These are phyloP conservation scores for Hestina assimilis DNA, from an alignment of 1,140 invertebrate genomes.

Conservation along the genomic window DNA sequence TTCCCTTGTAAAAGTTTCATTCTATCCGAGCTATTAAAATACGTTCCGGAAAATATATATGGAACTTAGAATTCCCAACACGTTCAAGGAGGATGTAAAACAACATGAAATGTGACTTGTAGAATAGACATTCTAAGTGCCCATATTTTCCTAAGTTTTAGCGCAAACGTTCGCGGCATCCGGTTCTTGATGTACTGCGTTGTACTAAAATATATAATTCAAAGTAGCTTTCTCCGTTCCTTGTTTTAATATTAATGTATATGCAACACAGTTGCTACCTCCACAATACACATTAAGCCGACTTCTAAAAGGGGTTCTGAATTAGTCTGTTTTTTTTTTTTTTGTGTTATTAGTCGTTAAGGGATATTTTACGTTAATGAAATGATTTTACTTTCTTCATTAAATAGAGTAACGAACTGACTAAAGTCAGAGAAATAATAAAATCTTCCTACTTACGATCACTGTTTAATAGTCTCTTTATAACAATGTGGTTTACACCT, in stretches of 20 bases:
- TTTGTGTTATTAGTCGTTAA: too few species aligned
- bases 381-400: too few species aligned
- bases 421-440: too few species aligned
- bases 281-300: too few species aligned
- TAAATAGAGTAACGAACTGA: too few species aligned
- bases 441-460: too few species aligned
- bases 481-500: too few species aligned
- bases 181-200: constrained; percentile 10
- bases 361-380: too few species aligned
- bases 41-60: neutral
- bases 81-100: constrained; percentile 10
- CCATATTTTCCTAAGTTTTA: constrained; percentile 24
- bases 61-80: constrained; percentile 7
- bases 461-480: too few species aligned
- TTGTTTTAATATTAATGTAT: neutral
- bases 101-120: constrained; percentile 19
- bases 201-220: constrained; percentile 4
- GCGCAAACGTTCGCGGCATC: constrained; percentile 14
- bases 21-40: neutral
- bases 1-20: neutral
- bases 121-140: constrained; percentile 12
- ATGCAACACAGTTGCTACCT: neutral
- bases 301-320: too few species aligned
- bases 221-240: neutral
- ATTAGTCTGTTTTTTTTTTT: too few species aligned